phyloP scores from a whole-genome alignment of 2,888 invertebrate species.

The Folsomia manolachei region DNA sequence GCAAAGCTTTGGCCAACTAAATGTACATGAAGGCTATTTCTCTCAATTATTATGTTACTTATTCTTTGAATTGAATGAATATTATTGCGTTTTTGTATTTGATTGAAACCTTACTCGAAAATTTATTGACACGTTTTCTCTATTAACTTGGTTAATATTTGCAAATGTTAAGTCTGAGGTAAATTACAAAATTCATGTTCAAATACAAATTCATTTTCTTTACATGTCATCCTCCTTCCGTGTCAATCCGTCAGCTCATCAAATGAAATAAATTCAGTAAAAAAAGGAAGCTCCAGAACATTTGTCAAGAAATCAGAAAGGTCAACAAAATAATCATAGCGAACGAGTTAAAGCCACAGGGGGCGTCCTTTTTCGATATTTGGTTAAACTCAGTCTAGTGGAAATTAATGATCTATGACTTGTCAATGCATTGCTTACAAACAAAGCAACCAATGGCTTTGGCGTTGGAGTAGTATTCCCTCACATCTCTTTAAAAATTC shows the following conservation, averaged over 20 bases:
- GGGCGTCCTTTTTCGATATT: not conserved
- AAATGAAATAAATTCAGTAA: no score
- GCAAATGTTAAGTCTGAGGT: no score
- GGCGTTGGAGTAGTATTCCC: no score
- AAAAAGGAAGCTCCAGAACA: constrained; percentile 14
- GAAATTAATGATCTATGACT: constrained; percentile 18
- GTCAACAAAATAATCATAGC: not conserved
- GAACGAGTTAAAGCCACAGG: not conserved
- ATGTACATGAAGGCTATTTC: not conserved
- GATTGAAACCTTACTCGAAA: not conserved
- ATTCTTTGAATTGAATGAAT: not conserved
- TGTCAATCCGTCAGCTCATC: no score
- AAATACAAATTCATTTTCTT: no score
- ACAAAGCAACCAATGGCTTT: no score
- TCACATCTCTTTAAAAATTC: not conserved
- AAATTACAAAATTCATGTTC: no score
- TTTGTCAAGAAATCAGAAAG: constrained; percentile 9
- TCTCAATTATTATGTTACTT: not conserved
- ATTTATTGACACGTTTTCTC: not conserved
- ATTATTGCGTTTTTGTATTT: not conserved
- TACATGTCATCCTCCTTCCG: not conserved
- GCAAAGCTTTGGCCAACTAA: no score
- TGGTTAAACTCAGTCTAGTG: not conserved
- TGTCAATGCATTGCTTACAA: constrained; percentile 6
- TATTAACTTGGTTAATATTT: no score